These are phyloP conservation scores for Copidosoma floridanum DNA, from an alignment of 1,140 invertebrate genomes.

Conservation along the genomic window DNA sequence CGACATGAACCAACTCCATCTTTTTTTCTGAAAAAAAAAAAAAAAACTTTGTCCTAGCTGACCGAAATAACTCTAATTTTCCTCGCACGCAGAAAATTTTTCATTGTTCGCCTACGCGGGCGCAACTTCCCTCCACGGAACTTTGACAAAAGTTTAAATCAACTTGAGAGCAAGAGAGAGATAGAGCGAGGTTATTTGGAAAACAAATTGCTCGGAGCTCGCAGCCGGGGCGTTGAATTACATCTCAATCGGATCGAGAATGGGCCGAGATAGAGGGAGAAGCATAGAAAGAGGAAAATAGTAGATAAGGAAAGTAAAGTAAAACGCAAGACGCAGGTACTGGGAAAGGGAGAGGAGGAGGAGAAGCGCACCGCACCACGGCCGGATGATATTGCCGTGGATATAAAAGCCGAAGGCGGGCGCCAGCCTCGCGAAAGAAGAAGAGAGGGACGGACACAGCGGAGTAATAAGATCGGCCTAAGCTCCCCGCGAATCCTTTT, in stretches of 20 bases:
- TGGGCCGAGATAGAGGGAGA: neutral
- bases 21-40: neutral
- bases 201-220: constrained; percentile 27
- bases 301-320: neutral
- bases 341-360: constrained; percentile 13
- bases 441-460: constrained; percentile 40
- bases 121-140: neutral
- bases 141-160: constrained; percentile 29
- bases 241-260: constrained; percentile 25
- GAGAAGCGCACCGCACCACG: constrained; percentile 1
- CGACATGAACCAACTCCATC: neutral
- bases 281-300: constrained; percentile 2
- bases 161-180: constrained; percentile 11
- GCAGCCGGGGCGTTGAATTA: constrained; percentile 22
- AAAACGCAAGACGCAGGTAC: too few relatives aligned
- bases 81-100: constrained; percentile 12
- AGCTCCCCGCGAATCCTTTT: constrained; percentile 53
- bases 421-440: neutral
- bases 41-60: neutral
- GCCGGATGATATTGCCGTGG: constrained; percentile 21
- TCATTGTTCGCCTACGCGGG: constrained; percentile 9
- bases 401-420: constrained; percentile 22
- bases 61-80: constrained; percentile 22
- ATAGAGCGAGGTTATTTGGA: constrained; percentile 20
- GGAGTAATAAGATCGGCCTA: constrained; percentile 52